Conservation (phyloP, 2,888 invertebrate genomes). For the Sturmia bella region DNA sequence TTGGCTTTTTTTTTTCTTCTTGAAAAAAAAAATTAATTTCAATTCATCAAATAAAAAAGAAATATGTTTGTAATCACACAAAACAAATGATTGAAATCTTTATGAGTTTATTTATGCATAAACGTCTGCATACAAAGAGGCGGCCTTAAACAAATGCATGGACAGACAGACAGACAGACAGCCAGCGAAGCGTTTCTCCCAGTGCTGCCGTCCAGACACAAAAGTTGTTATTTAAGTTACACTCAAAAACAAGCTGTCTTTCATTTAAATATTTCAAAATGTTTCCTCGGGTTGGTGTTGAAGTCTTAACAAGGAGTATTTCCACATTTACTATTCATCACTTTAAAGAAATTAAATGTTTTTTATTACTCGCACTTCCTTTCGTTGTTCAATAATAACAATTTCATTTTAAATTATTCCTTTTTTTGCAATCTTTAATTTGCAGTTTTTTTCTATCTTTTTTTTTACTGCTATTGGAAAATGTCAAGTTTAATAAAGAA, state of each 20-base stretch:
- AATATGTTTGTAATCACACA: conserved; percentile 34
- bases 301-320: not conserved
- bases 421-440: not conserved
- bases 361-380: conserved; percentile 34
- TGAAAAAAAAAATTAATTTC: conserved; percentile 23
- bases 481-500: conserved; percentile 20
- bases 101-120: conserved; percentile 65
- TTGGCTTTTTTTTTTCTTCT: conserved; percentile 12
- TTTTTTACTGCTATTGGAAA: not conserved
- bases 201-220: conserved; percentile 23
- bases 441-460: not conserved
- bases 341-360: not conserved
- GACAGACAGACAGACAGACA: not conserved
- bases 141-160: conserved; percentile 3
- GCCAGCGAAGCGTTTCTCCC: not conserved
- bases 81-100: conserved; percentile 65
- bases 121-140: conserved; percentile 22
- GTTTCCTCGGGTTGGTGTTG: not conserved
- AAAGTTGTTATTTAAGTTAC: conserved; percentile 40
- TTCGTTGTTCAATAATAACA: conserved; percentile 22
- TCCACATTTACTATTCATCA: conserved; percentile 26
- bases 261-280: conserved; percentile 14
- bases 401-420: conserved; percentile 33
- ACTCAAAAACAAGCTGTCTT: conserved; percentile 55
- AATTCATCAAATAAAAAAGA: conserved; percentile 43